Base-by-base conservation (phyloP, 2,888 invertebrate genomes). In the Cenopis cana region DNA sequence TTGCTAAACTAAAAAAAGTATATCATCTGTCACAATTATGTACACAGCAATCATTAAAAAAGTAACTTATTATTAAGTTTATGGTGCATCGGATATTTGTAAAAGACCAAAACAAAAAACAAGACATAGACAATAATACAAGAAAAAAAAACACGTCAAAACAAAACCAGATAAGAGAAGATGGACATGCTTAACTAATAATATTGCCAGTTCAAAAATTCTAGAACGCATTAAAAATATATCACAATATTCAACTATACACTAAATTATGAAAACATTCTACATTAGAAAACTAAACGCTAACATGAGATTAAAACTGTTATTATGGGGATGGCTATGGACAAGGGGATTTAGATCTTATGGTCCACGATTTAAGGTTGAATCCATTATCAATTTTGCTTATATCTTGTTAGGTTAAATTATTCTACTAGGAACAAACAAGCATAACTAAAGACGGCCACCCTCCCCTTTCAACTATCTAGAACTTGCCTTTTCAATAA, bases 191-290 rank as follows among this genome's bases (percentile, higher is more conserved):
- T 46, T 66, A 67, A 56, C n/a, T 59, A 54, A 69, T 62, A 74
- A 75, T 73, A 75, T 69, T 76, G 74, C 76, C 64, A 66, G 70
- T 73, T 75, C 74, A 74, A 77, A 78, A 76, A 74, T 74, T 74
- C 77, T 76, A 77, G 54, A 64, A 77, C 78, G 78, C 76, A 50
- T 78, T 81, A 80, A 78, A 80, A 78, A 78, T 78, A 76, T 76
- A 76, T 76, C 76, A 76, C 76, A 77, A 75, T 74, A 75, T 72
- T 73, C 54, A 50, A 41, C 66, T 73, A 72, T 59, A 52, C 46
- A 56, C 65, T 70, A 70, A 64, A 12, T 66, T 74, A 73, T 50
- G 65, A 74, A 73, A 73, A 70, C 72, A 67, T 61, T 52, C 61
- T 78, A 78, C 79, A 78, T 79, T 80, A 68, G 49, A 57, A 61